phyloP scores from a whole-genome alignment of 1,140 invertebrate species.

The Yoshiicerus persimilis region DNA sequence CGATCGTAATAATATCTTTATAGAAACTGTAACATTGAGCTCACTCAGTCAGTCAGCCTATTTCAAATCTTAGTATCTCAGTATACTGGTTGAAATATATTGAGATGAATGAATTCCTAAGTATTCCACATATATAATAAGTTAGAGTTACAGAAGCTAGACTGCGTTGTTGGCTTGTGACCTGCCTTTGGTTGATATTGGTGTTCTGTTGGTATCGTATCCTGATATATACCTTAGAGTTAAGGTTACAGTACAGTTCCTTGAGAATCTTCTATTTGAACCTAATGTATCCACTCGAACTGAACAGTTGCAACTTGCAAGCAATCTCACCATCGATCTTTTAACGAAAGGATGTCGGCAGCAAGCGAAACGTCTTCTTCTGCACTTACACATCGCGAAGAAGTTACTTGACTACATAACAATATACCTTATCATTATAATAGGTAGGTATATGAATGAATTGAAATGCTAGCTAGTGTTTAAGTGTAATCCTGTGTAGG shows the following conservation, averaged over 20 bases:
- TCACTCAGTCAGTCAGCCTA: not conserved
- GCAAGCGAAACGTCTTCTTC: not conserved
- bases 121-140: not conserved
- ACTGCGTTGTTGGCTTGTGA: not conserved
- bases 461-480: too few relatives aligned
- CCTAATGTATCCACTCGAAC: not conserved
- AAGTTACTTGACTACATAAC: too few relatives aligned
- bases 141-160: not conserved
- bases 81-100: not conserved
- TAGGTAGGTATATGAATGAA: too few relatives aligned
- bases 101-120: not conserved
- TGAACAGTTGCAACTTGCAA: not conserved
- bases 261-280: not conserved
- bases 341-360: conserved; percentile 7
- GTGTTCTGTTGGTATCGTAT: not conserved
- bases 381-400: too few relatives aligned
- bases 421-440: not conserved
- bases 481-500: too few relatives aligned
- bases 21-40: not conserved
- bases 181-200: not conserved
- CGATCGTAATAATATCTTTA: not conserved
- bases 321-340: conserved; percentile 16
- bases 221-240: not conserved
- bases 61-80: not conserved
- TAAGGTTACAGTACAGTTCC: conserved; percentile 3